These are phyloP conservation scores for Chloroceryle aenea DNA, from an alignment of 2,113 vertebrate species.

Conservation along the genomic window DNA sequence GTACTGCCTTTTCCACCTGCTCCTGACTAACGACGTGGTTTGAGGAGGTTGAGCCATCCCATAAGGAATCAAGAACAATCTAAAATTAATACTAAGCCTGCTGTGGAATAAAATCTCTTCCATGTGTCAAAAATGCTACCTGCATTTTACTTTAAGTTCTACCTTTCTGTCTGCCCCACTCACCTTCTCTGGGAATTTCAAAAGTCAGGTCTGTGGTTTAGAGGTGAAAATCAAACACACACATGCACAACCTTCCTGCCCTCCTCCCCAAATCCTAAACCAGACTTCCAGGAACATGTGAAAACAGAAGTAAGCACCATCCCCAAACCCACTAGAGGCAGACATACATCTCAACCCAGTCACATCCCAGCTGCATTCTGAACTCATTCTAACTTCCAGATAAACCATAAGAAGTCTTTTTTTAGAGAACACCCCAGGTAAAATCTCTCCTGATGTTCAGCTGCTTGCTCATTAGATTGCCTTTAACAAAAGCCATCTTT, in stretches of 20 bases:
- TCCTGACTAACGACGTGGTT: background rate
- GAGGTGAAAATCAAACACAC: background rate
- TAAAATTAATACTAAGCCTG: background rate
- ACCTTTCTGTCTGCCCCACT: background rate
- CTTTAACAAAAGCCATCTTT: background rate
- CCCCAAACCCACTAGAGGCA: background rate
- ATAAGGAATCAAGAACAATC: background rate
- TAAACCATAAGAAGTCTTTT: accelerated
- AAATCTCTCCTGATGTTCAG: background rate
- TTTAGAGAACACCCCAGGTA: background rate
- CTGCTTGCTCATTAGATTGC: background rate
- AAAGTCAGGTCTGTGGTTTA: background rate
- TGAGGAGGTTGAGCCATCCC: background rate
- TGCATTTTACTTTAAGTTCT: background rate
- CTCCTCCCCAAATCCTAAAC: background rate
- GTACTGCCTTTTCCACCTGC: background rate
- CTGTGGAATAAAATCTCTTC: background rate
- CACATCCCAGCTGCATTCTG: background rate
- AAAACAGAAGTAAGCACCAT: background rate
- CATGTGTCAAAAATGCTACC: accelerated
- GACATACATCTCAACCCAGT: background rate
- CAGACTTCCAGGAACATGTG: background rate
- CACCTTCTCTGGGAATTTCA: background rate
- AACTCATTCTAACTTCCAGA: background rate
- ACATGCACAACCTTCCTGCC: accelerated